Evolutionary conservation across 1,140 invertebrate species (phyloP), one percentile per base, ranked within the genome.

Genomic region (Phymastichus coffea): DNA sequence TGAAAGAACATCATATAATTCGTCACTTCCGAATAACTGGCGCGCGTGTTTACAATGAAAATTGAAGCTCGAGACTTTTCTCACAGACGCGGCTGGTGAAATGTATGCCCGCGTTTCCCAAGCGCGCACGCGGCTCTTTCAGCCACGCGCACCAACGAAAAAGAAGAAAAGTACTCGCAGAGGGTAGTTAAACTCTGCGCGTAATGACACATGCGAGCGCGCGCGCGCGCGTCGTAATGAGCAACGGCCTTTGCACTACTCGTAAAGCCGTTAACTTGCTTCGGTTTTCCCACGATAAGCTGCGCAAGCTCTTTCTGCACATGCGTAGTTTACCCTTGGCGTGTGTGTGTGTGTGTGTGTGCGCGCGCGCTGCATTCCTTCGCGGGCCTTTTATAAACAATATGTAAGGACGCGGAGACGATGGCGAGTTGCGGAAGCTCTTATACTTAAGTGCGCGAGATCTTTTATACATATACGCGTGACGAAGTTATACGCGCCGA

Each of bases 201-300:
- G 22, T 10, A 25, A 14, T n/a, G n/a, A n/a, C n/a, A 0, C n/a
- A 25, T 2, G 10, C 17, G 4, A 9, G 51, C 19, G 22, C 37
- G 19, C 20, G 1, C 14, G 51, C 51, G 38, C 26, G 33, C 3
- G n/a, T n/a, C n/a, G 33, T 59, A 59, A 59, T 59, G 48, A 53
- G n/a, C n/a, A n/a, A n/a, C 28, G 37, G 49, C 17, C 23, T 23
- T 22, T 49, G 28, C 49, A 14, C 43, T 51, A 26, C 51, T 44
- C 38, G 57, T 40, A 47, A 37, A 52, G 37, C 47, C 48, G 38
- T 58, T 58, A n/a, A 58, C 57, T 44, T 52, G 28, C 57, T 35
- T 17, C 38, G 28, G 30, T 49, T 57, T 54, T 57, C 55, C 55
- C 55, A 57, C 55, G 30, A 28, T 57, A 57, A 48, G 19, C 14